These are phyloP conservation scores for Marmota flaviventris DNA, from an alignment of 2,113 vertebrate genomes.

Conservation along the genomic window DNA sequence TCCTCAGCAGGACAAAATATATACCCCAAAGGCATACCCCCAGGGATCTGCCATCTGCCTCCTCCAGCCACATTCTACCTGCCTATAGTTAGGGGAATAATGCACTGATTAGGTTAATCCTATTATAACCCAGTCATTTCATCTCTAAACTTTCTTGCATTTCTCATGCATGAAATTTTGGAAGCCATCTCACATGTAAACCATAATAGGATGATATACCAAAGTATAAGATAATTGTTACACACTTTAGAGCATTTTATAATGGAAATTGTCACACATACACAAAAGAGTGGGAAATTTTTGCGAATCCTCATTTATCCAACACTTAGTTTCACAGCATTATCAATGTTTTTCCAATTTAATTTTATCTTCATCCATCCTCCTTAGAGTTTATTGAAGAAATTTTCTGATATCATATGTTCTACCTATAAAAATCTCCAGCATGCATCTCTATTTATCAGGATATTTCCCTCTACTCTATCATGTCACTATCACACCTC, in stretches of 20 bases:
- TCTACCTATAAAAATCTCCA: background rate
- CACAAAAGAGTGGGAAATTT: background rate
- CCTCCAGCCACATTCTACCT: no score
- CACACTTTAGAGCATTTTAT: conserved; percentile 9
- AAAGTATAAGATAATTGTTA: background rate
- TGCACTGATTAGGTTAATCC: no score
- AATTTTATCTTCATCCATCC: background rate
- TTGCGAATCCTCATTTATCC: background rate
- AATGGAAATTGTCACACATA: background rate
- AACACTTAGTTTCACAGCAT: background rate
- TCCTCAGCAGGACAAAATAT: no score
- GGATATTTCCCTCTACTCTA: background rate
- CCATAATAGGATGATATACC: background rate
- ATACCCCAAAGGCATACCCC: no score
- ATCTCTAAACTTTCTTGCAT: no score
- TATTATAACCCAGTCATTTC: no score
- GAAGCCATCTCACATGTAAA: no score
- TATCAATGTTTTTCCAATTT: background rate
- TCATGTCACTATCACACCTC: background rate
- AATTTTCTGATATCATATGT: background rate
- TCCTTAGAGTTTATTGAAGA: background rate
- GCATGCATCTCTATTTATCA: background rate
- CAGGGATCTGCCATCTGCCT: no score
- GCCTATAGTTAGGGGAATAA: no score
- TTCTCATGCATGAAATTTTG: no score